phyloP scores from a whole-genome alignment of 2,113 vertebrate species.

The Coreoperca whiteheadi region DNA sequence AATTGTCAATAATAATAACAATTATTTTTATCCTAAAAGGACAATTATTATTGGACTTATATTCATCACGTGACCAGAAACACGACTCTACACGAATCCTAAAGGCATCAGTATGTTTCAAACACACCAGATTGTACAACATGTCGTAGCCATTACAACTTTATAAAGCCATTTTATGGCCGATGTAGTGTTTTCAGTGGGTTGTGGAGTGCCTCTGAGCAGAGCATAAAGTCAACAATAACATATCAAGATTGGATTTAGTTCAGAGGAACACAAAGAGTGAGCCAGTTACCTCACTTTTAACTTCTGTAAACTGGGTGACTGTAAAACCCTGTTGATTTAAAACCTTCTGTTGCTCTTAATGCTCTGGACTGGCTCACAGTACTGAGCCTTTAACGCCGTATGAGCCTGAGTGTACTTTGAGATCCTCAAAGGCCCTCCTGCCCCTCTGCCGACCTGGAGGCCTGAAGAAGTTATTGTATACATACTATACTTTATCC shows the following conservation, averaged over 20 bases:
- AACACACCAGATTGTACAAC: background rate
- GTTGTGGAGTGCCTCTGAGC: background rate
- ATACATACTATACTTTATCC: background rate
- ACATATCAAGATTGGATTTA: background rate
- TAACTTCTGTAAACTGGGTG: background rate
- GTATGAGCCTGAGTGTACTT: background rate
- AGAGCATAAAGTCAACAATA: background rate
- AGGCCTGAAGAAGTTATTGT: constrained; percentile 10
- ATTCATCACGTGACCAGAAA: background rate
- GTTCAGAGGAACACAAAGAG: background rate
- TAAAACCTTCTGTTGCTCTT: constrained; percentile 13
- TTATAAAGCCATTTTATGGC: background rate
- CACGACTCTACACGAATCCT: background rate
- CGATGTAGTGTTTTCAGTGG: background rate
- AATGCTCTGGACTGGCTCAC: constrained; percentile 14
- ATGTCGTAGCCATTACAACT: background rate
- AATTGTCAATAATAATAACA: no score
- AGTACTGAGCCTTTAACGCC: constrained; percentile 34
- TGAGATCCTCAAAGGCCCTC: constrained; percentile 17
- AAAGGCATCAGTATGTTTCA: background rate
- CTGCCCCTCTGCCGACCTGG: background rate
- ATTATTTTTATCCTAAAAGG: no score
- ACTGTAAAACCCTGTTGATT: background rate
- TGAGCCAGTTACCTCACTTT: background rate
- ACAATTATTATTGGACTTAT: background rate